Percentiles rank a stretch among this genome's conserved stretches.
phyloP scores from a whole-genome alignment of 2,113 vertebrate species.

The Oophaga pumilio region DNA sequence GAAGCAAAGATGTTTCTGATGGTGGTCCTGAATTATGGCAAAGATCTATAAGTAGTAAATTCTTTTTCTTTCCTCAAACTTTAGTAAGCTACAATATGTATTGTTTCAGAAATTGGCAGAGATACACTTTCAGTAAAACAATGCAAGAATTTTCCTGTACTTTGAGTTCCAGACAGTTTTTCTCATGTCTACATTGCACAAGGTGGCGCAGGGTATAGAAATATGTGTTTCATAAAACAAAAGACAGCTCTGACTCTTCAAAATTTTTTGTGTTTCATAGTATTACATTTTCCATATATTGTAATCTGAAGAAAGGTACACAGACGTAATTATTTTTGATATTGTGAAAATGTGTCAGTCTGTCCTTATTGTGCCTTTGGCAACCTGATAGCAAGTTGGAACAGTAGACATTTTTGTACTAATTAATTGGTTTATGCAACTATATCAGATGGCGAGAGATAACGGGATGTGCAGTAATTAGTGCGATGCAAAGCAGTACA shows the following conservation, averaged over 20 bases:
- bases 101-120: not conserved
- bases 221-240: not conserved
- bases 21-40: not conserved
- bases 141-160: not conserved
- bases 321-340: constrained; percentile 14
- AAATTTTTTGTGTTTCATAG: not conserved
- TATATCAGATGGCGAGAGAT: constrained; percentile 30
- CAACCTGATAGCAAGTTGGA: constrained; percentile 23
- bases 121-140: not conserved
- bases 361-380: constrained; percentile 36
- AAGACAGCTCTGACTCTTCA: not conserved
- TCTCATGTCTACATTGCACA: not conserved
- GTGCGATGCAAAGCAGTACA: not conserved
- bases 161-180: not conserved
- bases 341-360: constrained; percentile 23
- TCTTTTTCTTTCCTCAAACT: too few species aligned
- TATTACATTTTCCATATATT: not conserved
- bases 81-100: too few species aligned
- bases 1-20: not conserved
- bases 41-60: not conserved
- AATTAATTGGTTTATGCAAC: constrained; percentile 29
- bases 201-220: not conserved
- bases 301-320: not conserved
- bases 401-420: constrained; percentile 20
- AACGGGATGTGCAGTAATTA: constrained; percentile 13